phyloP scores from a whole-genome alignment of 2,113 vertebrate species.

The Orientallactaga bullata region DNA sequence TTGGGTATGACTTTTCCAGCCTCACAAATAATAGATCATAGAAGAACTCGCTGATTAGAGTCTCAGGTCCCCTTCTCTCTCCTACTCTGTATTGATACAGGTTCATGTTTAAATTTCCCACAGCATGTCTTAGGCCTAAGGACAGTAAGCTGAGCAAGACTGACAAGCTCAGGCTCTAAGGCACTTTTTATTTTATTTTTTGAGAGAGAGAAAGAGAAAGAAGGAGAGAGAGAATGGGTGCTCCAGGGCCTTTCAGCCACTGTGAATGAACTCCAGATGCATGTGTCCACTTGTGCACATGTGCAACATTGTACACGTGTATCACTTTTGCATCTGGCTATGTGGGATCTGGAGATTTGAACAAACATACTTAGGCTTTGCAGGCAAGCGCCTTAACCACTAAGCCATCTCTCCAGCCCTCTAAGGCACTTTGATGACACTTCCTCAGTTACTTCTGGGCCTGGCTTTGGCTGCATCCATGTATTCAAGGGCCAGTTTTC shows the following conservation, averaged over 20 bases:
- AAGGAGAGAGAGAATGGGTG: too few species aligned
- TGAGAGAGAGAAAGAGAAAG: too few species aligned
- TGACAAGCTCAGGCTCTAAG: neutral
- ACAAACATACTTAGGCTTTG: too few species aligned
- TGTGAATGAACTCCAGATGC: too few species aligned
- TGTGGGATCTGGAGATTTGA: too few species aligned
- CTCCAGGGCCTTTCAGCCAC: too few species aligned
- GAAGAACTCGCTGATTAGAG: rapidly evolving
- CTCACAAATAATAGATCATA: neutral
- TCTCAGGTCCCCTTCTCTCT: neutral
- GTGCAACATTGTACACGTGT: too few species aligned
- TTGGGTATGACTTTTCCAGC: neutral
- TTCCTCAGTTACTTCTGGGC: neutral
- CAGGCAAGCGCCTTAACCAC: too few species aligned
- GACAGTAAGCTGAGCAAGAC: neutral
- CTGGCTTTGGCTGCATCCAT: neutral
- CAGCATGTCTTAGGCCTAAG: neutral
- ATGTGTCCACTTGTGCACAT: too few species aligned
- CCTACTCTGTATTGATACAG: neutral
- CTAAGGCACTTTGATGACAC: neutral
- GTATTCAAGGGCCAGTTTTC: neutral
- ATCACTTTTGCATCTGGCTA: too few species aligned
- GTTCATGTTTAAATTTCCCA: neutral
- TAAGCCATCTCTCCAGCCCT: too few species aligned
- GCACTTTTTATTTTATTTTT: neutral